Conservation (phyloP, 1,140 invertebrate species). For the Caenorhabditis latens region DNA sequence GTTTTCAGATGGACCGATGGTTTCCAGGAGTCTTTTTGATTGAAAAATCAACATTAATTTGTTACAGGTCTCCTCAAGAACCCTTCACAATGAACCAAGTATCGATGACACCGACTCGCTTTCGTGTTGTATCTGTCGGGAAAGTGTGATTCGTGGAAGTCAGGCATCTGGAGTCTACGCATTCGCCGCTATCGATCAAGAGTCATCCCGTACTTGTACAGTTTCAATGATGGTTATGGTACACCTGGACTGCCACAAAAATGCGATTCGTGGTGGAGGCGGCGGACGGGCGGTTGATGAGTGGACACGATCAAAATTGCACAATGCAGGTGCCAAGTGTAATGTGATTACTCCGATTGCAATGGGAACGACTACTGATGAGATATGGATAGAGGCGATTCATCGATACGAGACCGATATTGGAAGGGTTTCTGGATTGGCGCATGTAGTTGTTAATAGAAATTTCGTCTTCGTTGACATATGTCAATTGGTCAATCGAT, state of each 20-base stretch:
- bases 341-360: conserved; percentile 95
- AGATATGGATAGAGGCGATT: conserved; percentile 83
- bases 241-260: conserved; percentile 97
- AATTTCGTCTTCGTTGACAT: conserved; percentile 84
- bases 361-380: conserved; percentile 94
- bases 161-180: conserved; percentile 89
- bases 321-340: conserved; percentile 96
- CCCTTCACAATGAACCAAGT: conserved; percentile 93
- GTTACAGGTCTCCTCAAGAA: conserved; percentile 87
- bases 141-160: conserved; percentile 87
- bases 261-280: conserved; percentile 83
- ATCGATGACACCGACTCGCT: conserved; percentile 87
- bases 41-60: background rate
- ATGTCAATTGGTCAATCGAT: conserved; percentile 89
- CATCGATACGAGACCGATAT: conserved; percentile 39
- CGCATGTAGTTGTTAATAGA: conserved; percentile 82
- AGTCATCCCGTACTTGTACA: conserved; percentile 88
- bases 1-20: background rate
- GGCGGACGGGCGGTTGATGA: conserved; percentile 61
- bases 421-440: conserved; percentile 48
- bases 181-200: conserved; percentile 94
- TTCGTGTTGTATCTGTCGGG: conserved; percentile 95
- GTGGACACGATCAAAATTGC: conserved; percentile 84
- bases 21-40: background rate
- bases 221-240: conserved; percentile 98